phyloP scores from a whole-genome alignment of 2,888 invertebrate species.

The Agrotis puta region DNA sequence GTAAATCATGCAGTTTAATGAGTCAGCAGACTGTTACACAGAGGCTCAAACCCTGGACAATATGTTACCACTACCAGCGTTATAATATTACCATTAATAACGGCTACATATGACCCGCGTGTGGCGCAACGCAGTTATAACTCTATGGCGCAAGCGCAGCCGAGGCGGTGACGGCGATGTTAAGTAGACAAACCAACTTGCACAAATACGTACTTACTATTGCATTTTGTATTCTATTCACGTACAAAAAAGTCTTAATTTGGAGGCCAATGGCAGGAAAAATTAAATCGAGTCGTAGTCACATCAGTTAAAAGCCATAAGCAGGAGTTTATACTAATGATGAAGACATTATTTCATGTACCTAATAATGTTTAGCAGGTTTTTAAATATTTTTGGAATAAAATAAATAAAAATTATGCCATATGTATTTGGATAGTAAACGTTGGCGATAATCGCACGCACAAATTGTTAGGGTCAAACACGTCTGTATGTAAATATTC shows the following conservation, averaged over 20 bases:
- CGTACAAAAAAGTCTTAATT: slow-evolving; percentile 35
- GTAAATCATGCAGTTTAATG: slow-evolving; percentile 31
- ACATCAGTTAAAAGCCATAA: slow-evolving; percentile 22
- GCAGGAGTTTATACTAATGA: slow-evolving; percentile 25
- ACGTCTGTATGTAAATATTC: slow-evolving; percentile 35
- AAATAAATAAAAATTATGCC: no score
- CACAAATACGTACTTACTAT: slow-evolving; percentile 43
- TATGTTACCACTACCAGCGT: slow-evolving; percentile 51
- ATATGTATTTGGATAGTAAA: slow-evolving; percentile 4
- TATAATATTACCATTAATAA: slow-evolving; percentile 73
- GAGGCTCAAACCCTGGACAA: slow-evolving; percentile 26
- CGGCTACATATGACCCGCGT: slow-evolving; percentile 66
- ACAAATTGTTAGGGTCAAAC: slow-evolving; percentile 30
- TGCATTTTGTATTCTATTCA: slow-evolving; percentile 52
- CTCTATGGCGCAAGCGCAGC: slow-evolving; percentile 71
- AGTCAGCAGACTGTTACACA: slow-evolving; percentile 38
- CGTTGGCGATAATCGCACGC: slow-evolving; percentile 8
- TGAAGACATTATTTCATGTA: slow-evolving; percentile 22
- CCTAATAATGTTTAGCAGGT: slow-evolving; percentile 20
- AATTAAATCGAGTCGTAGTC: slow-evolving; percentile 13
- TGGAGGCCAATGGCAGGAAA: slow-evolving; percentile 27
- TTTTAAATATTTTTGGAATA: neutral
- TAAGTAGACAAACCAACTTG: slow-evolving; percentile 60
- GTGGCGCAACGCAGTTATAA: slow-evolving; percentile 73
- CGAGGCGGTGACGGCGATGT: slow-evolving; percentile 61